These are phyloP conservation scores for Tricholaema leucomelas DNA, from an alignment of 2,113 vertebrate genomes.

Conservation along the genomic window DNA sequence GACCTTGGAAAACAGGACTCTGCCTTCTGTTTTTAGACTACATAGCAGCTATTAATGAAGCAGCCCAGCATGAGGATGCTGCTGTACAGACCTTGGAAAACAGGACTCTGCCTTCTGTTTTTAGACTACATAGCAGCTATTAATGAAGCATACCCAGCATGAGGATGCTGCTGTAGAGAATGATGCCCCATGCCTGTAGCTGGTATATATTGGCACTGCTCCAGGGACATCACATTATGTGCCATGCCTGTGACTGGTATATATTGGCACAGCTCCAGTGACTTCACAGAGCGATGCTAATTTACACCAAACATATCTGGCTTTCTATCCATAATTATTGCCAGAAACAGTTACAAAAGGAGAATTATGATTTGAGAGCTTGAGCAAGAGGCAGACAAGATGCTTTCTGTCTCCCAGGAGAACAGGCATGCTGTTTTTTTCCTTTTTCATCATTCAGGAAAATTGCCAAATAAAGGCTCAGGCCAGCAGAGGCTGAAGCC, in stretches of 20 bases:
- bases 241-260: conserved; percentile 34
- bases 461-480: conserved; percentile 26
- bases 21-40: conserved; percentile 3
- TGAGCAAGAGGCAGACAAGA: conserved; percentile 27
- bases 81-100: background rate
- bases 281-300: conserved; percentile 31
- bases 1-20: background rate
- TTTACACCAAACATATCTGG: conserved; percentile 54
- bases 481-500: background rate
- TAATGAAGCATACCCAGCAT: background rate
- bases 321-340: conserved; percentile 37
- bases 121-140: background rate
- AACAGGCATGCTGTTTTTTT: background rate
- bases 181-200: background rate
- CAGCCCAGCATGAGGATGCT: background rate
- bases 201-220: conserved; percentile 11
- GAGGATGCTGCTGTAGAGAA: background rate
- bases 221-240: background rate
- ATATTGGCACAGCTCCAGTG: conserved; percentile 2
- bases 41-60: background rate
- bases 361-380: conserved; percentile 40
- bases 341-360: conserved; percentile 47
- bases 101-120: conserved; percentile 4
- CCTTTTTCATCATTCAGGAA: conserved; percentile 11
- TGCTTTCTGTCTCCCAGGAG: conserved; percentile 18